Evolutionary conservation across 2,888 invertebrate species (phyloP).

Genomic region (Macrosiphum euphorbiae): DNA sequence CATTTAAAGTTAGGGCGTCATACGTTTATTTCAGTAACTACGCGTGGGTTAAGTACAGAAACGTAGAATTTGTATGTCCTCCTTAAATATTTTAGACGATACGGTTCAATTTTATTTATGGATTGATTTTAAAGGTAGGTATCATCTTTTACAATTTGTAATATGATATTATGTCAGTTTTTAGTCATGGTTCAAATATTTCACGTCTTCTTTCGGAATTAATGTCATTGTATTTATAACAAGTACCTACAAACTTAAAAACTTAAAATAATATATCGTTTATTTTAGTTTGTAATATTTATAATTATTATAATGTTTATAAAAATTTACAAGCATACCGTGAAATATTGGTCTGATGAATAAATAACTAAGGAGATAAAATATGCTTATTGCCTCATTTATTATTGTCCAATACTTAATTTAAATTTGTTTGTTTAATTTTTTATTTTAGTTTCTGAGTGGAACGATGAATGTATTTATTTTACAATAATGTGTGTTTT

Average conservation of each 20-base stretch:
- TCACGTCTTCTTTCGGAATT: neutral
- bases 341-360: no score
- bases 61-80: neutral
- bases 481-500: no score
- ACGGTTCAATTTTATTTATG: neutral
- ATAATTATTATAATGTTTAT: neutral
- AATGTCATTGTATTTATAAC: neutral
- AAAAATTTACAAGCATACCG: neutral
- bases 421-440: no score
- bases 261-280: neutral
- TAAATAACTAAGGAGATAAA: no score
- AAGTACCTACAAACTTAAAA: neutral
- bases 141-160: neutral
- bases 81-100: neutral
- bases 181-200: neutral
- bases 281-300: neutral
- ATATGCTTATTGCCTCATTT: no score
- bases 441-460: no score
- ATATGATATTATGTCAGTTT: neutral
- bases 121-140: neutral
- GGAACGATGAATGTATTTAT: no score
- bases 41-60: neutral
- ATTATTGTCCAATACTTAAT: no score
- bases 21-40: neutral
- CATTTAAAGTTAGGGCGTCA: neutral